Evolutionary conservation across 1,140 invertebrate species (phyloP), one percentile per base, ranked within the genome.

Genomic region (Lycorma delicatula): DNA sequence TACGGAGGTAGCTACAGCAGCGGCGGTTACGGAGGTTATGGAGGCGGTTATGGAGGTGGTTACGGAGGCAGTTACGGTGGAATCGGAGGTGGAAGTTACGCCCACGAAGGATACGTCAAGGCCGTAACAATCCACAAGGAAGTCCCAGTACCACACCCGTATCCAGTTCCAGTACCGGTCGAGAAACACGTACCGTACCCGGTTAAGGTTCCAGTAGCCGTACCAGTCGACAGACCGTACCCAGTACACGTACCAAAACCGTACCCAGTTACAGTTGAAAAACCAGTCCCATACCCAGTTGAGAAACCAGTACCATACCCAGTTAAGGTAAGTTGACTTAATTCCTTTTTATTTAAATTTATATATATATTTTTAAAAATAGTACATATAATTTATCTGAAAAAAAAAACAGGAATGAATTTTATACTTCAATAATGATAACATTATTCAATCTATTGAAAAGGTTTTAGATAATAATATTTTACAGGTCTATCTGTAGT

Each of bases 171-270:
- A 18, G 81, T 83, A 16, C 47, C 47, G 6, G 47, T 64, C 11
- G 58, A 62, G 28, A 82, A 81, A 22, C 34, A 58, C 25, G 46
- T 60, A 13, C 51, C 58, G 6, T 55, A 56, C 58, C 61, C 61
- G 3, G 82, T 85, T 1, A 81, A 85, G 67, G 83, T 85, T 13
- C 84, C 81, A 18, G 80, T 87, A 16, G 77, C 80, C 3, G 73
- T 78, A 13, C 76, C 74, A 62, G 55, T 74, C 52, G 78, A 80
- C 58, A 76, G 81, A 36, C 84, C 83, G 0, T 85, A 84, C 69
- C 73, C 72, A 3, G 77, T 82, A 23, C 63, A 66, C 38, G 64
- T 69, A 9, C 63, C 63, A 3, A 67, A 71, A 23, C 79, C 80
- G 2, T 75, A 76, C 65, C 77, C 78, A 29, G 77, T 82, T 0